Conservation (phyloP, 2,797 vertebrate genomes). For the Hemibagrus guttatus region DNA sequence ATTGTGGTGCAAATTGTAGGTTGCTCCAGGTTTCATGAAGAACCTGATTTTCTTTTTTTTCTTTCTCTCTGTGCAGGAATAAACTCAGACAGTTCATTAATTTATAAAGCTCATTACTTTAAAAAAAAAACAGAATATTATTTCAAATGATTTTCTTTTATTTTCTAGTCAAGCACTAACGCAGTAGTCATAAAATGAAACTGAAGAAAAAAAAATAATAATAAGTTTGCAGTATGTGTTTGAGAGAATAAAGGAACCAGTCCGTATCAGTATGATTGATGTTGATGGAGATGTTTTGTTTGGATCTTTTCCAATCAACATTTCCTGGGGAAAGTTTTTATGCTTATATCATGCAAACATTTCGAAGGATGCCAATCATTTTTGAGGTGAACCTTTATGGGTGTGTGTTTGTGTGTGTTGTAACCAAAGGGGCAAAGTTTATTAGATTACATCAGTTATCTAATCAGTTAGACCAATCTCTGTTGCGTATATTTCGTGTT, state of each 20-base stretch:
- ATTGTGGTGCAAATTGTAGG: background rate
- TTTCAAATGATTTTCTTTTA: background rate
- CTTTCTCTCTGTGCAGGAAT: background rate
- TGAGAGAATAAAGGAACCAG: background rate
- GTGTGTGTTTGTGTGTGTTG: background rate
- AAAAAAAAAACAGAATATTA: background rate
- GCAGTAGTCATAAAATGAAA: background rate
- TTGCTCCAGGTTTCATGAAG: background rate
- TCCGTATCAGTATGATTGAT: background rate
- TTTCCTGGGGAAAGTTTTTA: background rate
- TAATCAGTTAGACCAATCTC: background rate
- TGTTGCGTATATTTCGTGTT: background rate
- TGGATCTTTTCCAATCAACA: background rate
- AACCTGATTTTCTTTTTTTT: background rate
- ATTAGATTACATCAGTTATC: background rate
- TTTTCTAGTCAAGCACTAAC: background rate
- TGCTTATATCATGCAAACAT: background rate
- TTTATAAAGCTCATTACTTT: background rate
- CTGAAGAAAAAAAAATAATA: background rate
- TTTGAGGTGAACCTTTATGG: background rate
- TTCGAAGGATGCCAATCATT: background rate
- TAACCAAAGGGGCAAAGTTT: slow-evolving; percentile 12
- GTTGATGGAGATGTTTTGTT: background rate
- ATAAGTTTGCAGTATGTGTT: background rate
- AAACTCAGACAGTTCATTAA: background rate